A percentile compares a stretch with the other conserved stretches of the same genome.
Evolutionary conservation across 2,888 invertebrate genomes (phyloP).

Genomic region (Beris chalybata): DNA sequence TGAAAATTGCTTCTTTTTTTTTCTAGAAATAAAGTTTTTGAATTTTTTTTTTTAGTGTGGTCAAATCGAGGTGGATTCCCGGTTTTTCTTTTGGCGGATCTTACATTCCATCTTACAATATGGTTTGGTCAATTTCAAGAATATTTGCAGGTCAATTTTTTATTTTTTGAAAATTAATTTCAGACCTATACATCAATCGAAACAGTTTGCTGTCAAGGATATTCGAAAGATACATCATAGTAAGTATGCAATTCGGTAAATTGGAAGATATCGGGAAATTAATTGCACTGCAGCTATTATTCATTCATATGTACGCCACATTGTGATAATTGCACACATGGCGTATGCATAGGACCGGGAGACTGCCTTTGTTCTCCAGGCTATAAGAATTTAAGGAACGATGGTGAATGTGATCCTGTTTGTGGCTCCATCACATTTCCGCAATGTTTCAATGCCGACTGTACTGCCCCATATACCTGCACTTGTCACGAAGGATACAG

Average conservation of each 20-base stretch:
- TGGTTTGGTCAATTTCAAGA: too few species aligned
- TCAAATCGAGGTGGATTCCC: too few species aligned
- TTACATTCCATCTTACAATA: too few species aligned
- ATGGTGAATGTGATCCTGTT: conserved; percentile 45
- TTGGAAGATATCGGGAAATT: too few species aligned
- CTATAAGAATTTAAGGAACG: conserved; percentile 36
- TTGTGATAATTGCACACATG: conserved; percentile 44
- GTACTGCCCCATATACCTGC: neutral
- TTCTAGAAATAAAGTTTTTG: too few species aligned
- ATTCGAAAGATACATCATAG: conserved; percentile 60
- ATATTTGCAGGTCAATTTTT: too few species aligned
- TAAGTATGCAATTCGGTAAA: too few species aligned
- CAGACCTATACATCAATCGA: conserved; percentile 35
- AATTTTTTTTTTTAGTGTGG: too few species aligned
- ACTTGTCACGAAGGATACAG: neutral
- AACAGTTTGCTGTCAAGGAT: conserved; percentile 51
- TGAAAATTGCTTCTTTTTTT: too few species aligned
- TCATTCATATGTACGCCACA: conserved; percentile 49
- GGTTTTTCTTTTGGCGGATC: too few species aligned
- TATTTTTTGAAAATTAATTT: too few species aligned
- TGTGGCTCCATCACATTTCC: conserved; percentile 39
- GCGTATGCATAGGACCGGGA: conserved; percentile 48
- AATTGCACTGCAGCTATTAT: too few species aligned
- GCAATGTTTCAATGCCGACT: neutral
- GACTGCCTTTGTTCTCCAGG: conserved; percentile 48